Conservation (phyloP, 2,888 invertebrate species). For the Eupithecia exiguata region DNA sequence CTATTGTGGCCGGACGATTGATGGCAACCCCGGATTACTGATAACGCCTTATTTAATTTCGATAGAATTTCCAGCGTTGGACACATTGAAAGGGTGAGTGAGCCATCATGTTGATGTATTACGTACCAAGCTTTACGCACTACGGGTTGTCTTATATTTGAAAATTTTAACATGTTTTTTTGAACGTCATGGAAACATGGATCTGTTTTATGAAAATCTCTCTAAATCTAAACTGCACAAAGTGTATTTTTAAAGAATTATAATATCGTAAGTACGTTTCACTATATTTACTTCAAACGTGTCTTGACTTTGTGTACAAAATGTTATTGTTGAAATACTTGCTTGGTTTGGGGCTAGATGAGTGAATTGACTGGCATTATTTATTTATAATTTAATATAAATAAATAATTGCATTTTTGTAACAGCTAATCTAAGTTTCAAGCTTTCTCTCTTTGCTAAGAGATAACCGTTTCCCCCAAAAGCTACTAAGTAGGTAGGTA, state of each 20-base stretch:
- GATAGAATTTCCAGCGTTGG: conserved; percentile 45
- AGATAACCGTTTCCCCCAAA: not conserved
- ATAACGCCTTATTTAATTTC: conserved; percentile 70
- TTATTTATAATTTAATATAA: no score
- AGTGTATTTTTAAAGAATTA: not conserved
- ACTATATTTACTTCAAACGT: not conserved
- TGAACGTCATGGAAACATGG: not conserved
- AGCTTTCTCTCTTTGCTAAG: not conserved
- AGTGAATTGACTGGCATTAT: not conserved
- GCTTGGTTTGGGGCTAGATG: not conserved
- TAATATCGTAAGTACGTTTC: not conserved
- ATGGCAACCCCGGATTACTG: conserved; percentile 66
- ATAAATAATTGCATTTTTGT: not conserved
- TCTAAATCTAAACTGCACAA: not conserved
- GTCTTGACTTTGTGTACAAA: not conserved
- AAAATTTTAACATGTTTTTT: not conserved
- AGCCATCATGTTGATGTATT: conserved; percentile 33
- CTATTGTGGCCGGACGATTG: conserved; percentile 65
- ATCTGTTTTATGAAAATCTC: not conserved
- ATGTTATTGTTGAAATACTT: not conserved
- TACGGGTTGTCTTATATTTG: conserved; percentile 1
- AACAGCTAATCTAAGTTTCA: not conserved
- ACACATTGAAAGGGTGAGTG: conserved; percentile 30
- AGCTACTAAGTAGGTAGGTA: conserved; percentile 35
- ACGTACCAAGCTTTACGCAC: conserved; percentile 7